Conservation (phyloP, 1,140 invertebrate genomes). For the Archivesica marissinica region DNA sequence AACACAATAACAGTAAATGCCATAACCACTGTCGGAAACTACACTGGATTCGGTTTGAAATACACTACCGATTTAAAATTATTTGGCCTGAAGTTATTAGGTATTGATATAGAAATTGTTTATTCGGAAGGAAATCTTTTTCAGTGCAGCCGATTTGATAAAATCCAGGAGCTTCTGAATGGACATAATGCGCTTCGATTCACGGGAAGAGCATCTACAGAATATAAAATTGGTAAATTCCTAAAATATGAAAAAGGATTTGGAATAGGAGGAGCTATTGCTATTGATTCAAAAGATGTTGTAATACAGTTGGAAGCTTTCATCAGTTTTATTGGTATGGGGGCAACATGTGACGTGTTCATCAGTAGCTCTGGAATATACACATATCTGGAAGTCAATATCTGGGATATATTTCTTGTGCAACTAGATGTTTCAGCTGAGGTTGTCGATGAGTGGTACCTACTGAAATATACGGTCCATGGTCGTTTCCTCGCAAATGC, state of each 20-base stretch:
- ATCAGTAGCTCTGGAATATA: slow-evolving; percentile 19
- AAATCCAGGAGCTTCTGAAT: not conserved
- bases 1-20: not conserved
- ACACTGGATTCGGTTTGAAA: not conserved
- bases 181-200: slow-evolving; percentile 1
- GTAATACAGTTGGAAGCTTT: not conserved
- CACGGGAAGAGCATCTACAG: not conserved
- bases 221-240: not conserved
- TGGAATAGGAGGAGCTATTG: slow-evolving; percentile 25
- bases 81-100: not conserved
- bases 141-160: slow-evolving; percentile 1
- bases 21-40: not conserved
- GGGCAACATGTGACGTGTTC: slow-evolving; percentile 2
- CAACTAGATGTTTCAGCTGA: slow-evolving; percentile 37
- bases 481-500: slow-evolving; percentile 32
- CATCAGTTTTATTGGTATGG: slow-evolving; percentile 14
- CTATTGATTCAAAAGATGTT: not conserved
- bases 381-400: slow-evolving; percentile 44
- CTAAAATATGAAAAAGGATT: not conserved
- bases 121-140: not conserved
- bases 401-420: slow-evolving; percentile 36
- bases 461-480: slow-evolving; percentile 1
- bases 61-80: not conserved
- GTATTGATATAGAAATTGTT: not conserved
- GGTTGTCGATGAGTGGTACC: slow-evolving; percentile 5